Evolutionary conservation across 2,113 vertebrate species (phyloP).

Genomic region (Grus americana): DNA sequence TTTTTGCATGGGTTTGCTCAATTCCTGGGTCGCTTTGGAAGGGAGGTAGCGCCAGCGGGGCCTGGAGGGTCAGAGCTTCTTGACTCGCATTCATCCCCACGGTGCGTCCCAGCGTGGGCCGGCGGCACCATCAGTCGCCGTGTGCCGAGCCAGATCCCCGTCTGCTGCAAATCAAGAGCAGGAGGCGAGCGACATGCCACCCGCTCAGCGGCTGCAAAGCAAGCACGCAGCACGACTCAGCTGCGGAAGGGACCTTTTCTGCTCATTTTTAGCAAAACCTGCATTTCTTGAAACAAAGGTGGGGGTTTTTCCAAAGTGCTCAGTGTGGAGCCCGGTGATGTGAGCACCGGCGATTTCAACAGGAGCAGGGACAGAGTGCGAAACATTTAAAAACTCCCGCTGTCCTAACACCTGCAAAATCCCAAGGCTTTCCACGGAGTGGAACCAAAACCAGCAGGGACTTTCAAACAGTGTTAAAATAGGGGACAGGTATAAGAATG

Average conservation of each 20-base stretch:
- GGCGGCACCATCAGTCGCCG: accelerated
- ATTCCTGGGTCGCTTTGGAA: accelerated
- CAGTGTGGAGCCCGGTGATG: accelerated
- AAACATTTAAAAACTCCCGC: not conserved
- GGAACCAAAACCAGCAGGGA: not conserved
- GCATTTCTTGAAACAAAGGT: not conserved
- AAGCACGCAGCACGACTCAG: not conserved
- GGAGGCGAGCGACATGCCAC: not conserved
- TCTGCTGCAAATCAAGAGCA: not conserved
- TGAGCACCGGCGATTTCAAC: not conserved
- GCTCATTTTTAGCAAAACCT: not conserved
- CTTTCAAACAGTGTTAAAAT: not conserved
- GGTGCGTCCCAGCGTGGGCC: accelerated
- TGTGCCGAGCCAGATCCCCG: accelerated
- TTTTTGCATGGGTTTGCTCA: not conserved
- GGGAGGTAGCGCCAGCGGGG: not conserved
- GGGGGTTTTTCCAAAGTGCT: not conserved
- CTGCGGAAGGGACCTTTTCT: not conserved
- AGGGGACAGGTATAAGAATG: not conserved
- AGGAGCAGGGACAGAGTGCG: not conserved
- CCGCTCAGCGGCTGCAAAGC: not conserved
- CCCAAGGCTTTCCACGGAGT: not conserved
- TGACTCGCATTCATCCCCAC: accelerated
- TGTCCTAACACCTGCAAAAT: slow-evolving; percentile 2
- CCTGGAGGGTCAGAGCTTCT: not conserved